These are phyloP conservation scores for Ifrita kowaldi DNA, from an alignment of 2,113 vertebrate species.

Conservation along the genomic window DNA sequence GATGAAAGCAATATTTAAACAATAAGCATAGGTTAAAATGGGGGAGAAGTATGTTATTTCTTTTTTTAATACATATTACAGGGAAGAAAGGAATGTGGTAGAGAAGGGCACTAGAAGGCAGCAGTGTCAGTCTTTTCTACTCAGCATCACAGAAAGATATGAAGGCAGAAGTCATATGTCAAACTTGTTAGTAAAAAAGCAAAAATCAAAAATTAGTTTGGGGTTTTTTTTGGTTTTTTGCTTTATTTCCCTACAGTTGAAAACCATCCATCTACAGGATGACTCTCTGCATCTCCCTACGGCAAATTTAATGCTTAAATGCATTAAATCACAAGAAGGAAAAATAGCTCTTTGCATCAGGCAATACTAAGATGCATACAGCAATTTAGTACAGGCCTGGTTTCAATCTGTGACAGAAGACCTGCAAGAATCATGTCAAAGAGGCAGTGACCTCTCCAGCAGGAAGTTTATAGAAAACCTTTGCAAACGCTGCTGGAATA, in stretches of 20 bases:
- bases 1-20: neutral
- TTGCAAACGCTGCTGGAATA: neutral
- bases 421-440: neutral
- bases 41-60: no score
- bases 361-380: neutral
- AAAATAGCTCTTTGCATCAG: neutral
- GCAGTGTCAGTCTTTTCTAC: neutral
- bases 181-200: neutral
- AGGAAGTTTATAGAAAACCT: neutral
- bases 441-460: neutral
- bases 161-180: neutral
- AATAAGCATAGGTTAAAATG: neutral
- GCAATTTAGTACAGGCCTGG: neutral
- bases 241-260: neutral
- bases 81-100: neutral
- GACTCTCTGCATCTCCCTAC: neutral
- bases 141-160: neutral
- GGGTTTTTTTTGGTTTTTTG: neutral
- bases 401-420: neutral
- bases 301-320: neutral
- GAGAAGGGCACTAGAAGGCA: neutral
- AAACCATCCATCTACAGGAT: neutral
- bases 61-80: neutral
- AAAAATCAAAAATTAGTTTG: neutral
- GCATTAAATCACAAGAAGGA: neutral